Base-by-base conservation (phyloP, 1,140 invertebrate species). In the Drosophila rufa region DNA sequence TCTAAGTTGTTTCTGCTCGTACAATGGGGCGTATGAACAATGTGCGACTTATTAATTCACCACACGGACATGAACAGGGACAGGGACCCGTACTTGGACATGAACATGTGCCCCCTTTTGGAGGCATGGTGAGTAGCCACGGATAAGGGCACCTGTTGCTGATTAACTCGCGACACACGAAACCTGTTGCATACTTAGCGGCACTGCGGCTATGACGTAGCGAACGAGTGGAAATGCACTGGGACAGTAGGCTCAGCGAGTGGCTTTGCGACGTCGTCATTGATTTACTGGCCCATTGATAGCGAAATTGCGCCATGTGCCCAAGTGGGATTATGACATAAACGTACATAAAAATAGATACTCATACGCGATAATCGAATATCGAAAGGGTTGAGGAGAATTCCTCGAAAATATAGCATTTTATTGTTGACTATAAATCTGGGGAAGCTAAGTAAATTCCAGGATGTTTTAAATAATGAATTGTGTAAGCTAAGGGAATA, bases 21-120 rank as follows among this genome's bases (percentile, higher is more conserved):
- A 66, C 79, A 81, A 86, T 66, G 70, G 47, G 69, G 82, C 79
- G 80, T 87, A 87, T 89, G 80, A 80, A 56, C 84, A 87, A 89
- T 79, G 71, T 83, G 71, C 73, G 68, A 66, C 83, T 76, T 59
- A 55, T 80, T 69, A 75, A 81, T 87, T 87, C 84, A 87, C 84
- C 84, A 89, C 84, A 77, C 83, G 61, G 60, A 80, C 61, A 27
- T 36, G 47, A 17, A 60, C 58, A 33, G 8, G 33, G 25, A 50
- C 38, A 45, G 19, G 17, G 38, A 30, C 22, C 2, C 7, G 22
- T 25, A 25, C 22, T 25, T 25, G 40, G 51, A 55, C 64, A 65
- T 45, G 67, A 33, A 51, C 33, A 43, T 36, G 17, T 40, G 51
- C 51, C 17, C 12, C n/a, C 36, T 12, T 25, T 40, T 42, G 51